Evolutionary conservation across 2,113 vertebrate genomes (phyloP).

Genomic region (Phalacrocorax aristotelis): DNA sequence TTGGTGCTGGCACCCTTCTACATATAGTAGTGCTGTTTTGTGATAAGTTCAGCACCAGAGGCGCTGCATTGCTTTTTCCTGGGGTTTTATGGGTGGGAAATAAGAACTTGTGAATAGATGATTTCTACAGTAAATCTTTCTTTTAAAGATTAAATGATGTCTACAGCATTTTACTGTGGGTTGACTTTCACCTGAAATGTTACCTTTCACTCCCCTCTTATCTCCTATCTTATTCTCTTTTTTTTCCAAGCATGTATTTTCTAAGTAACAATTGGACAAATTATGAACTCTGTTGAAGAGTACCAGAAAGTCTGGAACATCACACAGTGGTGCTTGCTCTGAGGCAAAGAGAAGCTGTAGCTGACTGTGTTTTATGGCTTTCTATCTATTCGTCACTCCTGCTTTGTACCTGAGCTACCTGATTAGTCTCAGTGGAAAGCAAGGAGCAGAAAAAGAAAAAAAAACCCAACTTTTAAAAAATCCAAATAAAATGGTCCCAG

Average conservation of each 20-base stretch:
- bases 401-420: neutral
- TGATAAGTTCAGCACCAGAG: neutral
- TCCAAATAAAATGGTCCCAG: neutral
- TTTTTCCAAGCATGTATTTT: neutral
- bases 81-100: neutral
- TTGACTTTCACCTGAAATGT: neutral
- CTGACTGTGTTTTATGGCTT: neutral
- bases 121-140: neutral
- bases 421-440: neutral
- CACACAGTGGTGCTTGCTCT: neutral
- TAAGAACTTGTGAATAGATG: neutral
- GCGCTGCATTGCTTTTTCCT: neutral
- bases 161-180: neutral
- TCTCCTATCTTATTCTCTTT: neutral
- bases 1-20: neutral
- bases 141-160: neutral
- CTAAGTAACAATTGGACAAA: neutral
- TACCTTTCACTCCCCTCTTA: neutral
- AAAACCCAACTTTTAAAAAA: neutral
- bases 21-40: accelerated
- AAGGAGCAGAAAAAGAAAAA: neutral
- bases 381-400: neutral
- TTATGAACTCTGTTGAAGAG: neutral
- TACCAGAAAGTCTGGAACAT: neutral
- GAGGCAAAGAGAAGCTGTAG: neutral